Evolutionary conservation across 2,888 invertebrate species (phyloP), one percentile per base, ranked within the genome.

Genomic region (Chymomyza fuscimana): DNA sequence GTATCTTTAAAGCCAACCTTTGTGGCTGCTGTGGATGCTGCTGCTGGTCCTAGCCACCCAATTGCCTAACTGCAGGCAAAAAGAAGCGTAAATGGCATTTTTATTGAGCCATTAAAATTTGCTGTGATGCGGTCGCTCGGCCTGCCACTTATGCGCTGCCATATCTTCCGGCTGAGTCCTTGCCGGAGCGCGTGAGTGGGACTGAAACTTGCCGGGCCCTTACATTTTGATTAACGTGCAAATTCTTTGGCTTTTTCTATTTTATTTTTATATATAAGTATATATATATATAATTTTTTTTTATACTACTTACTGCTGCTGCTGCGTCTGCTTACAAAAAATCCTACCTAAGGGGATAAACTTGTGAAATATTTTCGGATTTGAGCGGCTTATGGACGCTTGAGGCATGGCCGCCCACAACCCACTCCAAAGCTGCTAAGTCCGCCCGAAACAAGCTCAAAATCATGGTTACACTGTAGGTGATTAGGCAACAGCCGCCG

Each of bases 21-120:
- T 62, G 56, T 71, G 61, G 40, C 0, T 32, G 32, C 7, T 32
- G 32, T 3, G 29, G 40, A 22, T 52, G 29, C 22, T 52, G 52
- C 56, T 56, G 12, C 6, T 46, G 12, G 40, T 46, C 40, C 40
- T 46, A 12, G 40, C 40, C 40, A 46, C 40, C 40, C 40, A 12
- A 46, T 46, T 46, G 40, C 40, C 40, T 63, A 74, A 78, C 77
- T 78, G 76, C 73, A 79, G 77, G 78, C 79, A 73, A 25, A 81
- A 81, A 82, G 25, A 32, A 87, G 85, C 89, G 91, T 88, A 91
- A 91, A 91, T 91, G 91, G 88, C 87, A 82, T 90, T 91, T 91
- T 91, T 91, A 91, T 91, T 91, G 90, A 90, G 86, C 89, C 88
- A 91, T 91, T 90, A 91, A 91, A 90, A 87, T 82, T 86, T 58